Evolutionary conservation across 2,888 invertebrate genomes (phyloP), one percentile per base, ranked within the genome.

Genomic region (Conus canariensis): DNA sequence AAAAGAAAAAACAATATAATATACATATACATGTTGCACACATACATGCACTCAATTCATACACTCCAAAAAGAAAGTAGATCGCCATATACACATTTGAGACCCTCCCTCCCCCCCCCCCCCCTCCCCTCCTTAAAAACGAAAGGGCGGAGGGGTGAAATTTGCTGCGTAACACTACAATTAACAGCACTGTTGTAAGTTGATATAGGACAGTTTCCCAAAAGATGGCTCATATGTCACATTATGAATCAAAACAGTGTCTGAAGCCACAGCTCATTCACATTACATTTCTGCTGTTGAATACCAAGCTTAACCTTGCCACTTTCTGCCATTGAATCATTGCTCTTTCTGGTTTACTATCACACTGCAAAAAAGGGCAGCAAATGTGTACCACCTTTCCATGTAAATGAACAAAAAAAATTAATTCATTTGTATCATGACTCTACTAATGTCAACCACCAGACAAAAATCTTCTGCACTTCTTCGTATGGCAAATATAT

Each of bases 131-230:
- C 45, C 45, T 4, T 4, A 45, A 45, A 80, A 80, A 80, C 8
- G 10, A 30, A 45, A 45, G 45, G 45, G 45, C 3, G 45, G 45
- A 45, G 45, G 45, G 8, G 77, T 80, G 77, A 80, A 22, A 30
- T 80, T 80, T 83, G 82, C 82, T 83, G 82, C 82, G 58, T 83
- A 83, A 58, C 19, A 10, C 25, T 19, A 83, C 58, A 83, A 56
- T 58, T 19, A 22, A 83, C 82, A 83, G 82, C 82, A 56, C 25
- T 56, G 82, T 7, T 83, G 82, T 83, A 83, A 83, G 82, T 83
- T 58, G 25, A 83, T 58, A 56, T 30, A 80, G 77, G 77, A 80
- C 77, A 80, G 30, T 14, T 30, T 22, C 25, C 30, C 30, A 80
- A 30, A 30, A 80, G 14, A 30, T 30, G 77, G 30, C 14, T 70